Base-by-base conservation (phyloP, 2,113 vertebrate genomes). In the Astatoreochromis straeleni region DNA sequence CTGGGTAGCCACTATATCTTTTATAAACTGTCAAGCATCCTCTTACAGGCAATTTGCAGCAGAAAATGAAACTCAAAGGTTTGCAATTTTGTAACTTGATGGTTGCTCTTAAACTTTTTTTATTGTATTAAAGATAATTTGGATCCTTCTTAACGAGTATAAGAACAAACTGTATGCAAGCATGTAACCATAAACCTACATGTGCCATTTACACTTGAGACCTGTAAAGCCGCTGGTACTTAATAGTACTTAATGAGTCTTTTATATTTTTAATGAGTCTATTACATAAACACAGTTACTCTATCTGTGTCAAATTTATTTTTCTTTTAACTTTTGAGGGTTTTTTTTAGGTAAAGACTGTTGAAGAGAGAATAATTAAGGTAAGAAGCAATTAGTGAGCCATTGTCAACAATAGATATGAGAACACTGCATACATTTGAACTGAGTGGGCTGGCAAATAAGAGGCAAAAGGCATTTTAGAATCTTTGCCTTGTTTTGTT, bases 391-490 rank as follows among this genome's bases (percentile, higher is more conserved):
- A 85, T 88, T 86, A 91, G 81, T 89, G 81, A 87, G 54, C 86
- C 82, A 80, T 14, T 89, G 85, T 86, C 81, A 92, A 75, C 83
- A 91, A 38, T 65, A 57, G 57, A 81, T 86, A 81, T 89, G 81
- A 89, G 49, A 80, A 80, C 82, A 81, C 53, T 83, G 78, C 16
- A n/a, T 88, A 79, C 40, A n/a, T 92, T 73, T 88, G 47, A 89
- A 63, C 55, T 16, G 84, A 58, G 88, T 82, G 80, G 26, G 89
- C 86, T 80, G 51, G 54, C 10, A 31, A 45, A 73, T 38, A 53
- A 88, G 91, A 91, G 87, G 80, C 83, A 82, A 90, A 51, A 58
- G 13, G 45, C 80, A 63, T 89, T 91, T 91, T 55, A 85, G 70
- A 81, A 54, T 11, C 49, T 63, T 82, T 7, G 7, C 73, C 49